A percentile compares a stretch with the other conserved stretches of the same genome.
These are phyloP conservation scores for Cladopsammia gracilis DNA, from an alignment of 64 coral and sea anemone species.

Conservation along the genomic window DNA sequence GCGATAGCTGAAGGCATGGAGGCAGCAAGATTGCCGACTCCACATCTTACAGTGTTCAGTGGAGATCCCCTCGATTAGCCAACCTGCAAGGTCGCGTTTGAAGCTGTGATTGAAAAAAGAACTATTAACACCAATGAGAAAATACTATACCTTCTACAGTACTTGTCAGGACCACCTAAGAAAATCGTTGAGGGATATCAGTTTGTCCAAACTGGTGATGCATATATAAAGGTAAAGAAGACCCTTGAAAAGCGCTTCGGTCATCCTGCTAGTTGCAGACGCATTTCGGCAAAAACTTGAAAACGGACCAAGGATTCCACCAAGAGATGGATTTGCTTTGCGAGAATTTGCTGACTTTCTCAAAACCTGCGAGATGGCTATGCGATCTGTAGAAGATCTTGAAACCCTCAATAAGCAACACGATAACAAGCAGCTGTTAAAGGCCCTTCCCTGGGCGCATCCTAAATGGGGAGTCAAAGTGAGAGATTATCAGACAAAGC, in stretches of 20 bases:
- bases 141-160: no score
- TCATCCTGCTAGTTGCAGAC: conserved; percentile 38
- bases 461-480: conserved; percentile 42
- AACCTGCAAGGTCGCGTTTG: conserved; percentile 16
- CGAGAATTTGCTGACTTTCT: conserved; percentile 51
- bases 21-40: conserved; percentile 18
- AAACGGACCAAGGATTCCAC: conserved; percentile 40
- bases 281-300: conserved; percentile 25
- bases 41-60: neutral
- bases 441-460: conserved; percentile 30
- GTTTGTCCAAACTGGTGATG: conserved; percentile 8
- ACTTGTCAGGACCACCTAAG: neutral
- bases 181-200: conserved; percentile 34
- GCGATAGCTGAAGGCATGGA: neutral
- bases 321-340: conserved; percentile 38
- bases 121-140: neutral
- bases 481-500: conserved; percentile 15
- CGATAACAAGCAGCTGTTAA: conserved; percentile 54
- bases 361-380: no score
- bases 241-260: conserved; percentile 52
- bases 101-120: conserved; percentile 23
- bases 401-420: no score
- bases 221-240: conserved; percentile 18
- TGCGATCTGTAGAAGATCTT: no score
- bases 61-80: conserved; percentile 32